Evolutionary conservation across 2,888 invertebrate species (phyloP).

Genomic region (Clusia tigrina): DNA sequence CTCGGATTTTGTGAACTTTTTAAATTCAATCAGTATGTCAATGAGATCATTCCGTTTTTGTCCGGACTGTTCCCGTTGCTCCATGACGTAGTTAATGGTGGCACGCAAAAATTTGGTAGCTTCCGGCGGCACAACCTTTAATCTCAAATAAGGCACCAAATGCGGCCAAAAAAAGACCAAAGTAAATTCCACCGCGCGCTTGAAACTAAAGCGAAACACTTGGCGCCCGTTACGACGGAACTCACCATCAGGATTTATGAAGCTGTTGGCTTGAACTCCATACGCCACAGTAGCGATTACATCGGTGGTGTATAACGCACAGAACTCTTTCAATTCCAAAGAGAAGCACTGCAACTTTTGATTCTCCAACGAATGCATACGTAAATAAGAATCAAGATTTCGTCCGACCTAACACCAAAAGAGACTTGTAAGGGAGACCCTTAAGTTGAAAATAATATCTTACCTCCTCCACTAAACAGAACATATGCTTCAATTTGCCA

Average conservation of each 20-base stretch:
- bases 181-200: slow-evolving; percentile 59
- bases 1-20: slow-evolving; percentile 45
- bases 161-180: slow-evolving; percentile 64
- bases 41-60: slow-evolving; percentile 65
- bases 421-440: not conserved
- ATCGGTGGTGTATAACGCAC: slow-evolving; percentile 63
- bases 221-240: slow-evolving; percentile 63
- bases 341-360: slow-evolving; percentile 42
- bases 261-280: slow-evolving; percentile 65
- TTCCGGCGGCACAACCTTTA: slow-evolving; percentile 60
- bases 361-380: slow-evolving; percentile 46
- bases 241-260: slow-evolving; percentile 62
- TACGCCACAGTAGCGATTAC: slow-evolving; percentile 66
- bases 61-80: slow-evolving; percentile 60
- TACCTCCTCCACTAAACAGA: slow-evolving; percentile 56
- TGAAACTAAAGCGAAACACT: slow-evolving; percentile 58
- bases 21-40: slow-evolving; percentile 66
- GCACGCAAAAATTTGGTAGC: slow-evolving; percentile 59
- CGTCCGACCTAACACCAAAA: slow-evolving; percentile 45
- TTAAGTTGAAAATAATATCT: not conserved
- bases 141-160: slow-evolving; percentile 53
- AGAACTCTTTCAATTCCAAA: slow-evolving; percentile 59
- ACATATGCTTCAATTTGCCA: slow-evolving; percentile 60
- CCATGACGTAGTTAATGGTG: slow-evolving; percentile 63
- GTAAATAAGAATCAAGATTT: slow-evolving; percentile 52